Conservation (phyloP, 2,888 invertebrate genomes). For the Dolichopus griseipennis region DNA sequence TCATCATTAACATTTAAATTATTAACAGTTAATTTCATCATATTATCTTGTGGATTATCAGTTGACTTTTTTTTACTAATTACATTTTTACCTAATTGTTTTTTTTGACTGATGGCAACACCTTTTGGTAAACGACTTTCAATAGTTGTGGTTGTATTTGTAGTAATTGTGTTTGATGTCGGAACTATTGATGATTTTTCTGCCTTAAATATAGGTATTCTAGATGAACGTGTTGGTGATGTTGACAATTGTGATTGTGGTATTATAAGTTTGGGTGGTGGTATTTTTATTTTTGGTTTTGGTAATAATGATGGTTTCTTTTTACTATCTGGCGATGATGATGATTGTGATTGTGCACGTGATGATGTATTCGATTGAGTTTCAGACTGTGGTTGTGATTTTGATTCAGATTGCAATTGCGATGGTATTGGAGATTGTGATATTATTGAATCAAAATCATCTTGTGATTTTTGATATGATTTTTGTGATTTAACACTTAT, state of each 20-base stretch:
- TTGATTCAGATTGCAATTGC: slow-evolving; percentile 18
- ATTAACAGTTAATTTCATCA: neutral
- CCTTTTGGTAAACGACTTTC: slow-evolving; percentile 13
- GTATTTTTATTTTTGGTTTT: slow-evolving; percentile 37
- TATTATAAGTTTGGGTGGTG: slow-evolving; percentile 31
- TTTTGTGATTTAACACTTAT: slow-evolving; percentile 19
- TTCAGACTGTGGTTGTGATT: slow-evolving; percentile 16
- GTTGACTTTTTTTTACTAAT: neutral
- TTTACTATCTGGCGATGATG: slow-evolving; percentile 17
- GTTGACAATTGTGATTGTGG: slow-evolving; percentile 25
- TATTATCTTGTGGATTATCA: neutral
- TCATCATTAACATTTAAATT: neutral
- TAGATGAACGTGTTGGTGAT: slow-evolving; percentile 22
- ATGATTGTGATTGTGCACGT: slow-evolving; percentile 15
- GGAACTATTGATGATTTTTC: slow-evolving; percentile 38
- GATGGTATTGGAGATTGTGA: slow-evolving; percentile 15
- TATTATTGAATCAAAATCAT: no score
- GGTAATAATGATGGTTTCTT: slow-evolving; percentile 39
- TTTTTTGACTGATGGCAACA: slow-evolving; percentile 8
- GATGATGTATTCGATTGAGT: slow-evolving; percentile 18
- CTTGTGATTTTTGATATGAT: neutral
- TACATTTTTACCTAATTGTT: no score
- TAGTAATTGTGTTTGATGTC: slow-evolving; percentile 24
- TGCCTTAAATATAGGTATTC: slow-evolving; percentile 41
- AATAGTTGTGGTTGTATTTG: slow-evolving; percentile 24